Base-by-base conservation (phyloP, 2,888 invertebrate genomes). In the Tipula confusa region DNA sequence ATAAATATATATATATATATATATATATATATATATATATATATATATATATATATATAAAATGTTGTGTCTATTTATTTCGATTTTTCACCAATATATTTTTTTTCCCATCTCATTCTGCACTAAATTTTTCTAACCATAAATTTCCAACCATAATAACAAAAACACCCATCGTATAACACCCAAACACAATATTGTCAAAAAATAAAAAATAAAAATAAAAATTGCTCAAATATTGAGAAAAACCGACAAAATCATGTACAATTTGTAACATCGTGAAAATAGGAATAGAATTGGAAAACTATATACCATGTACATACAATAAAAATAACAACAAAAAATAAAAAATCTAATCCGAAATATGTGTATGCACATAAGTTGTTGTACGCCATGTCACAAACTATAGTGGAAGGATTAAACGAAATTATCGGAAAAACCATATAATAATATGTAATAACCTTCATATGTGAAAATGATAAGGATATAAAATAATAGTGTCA, bases 181-280 rank as follows among this genome's bases (percentile, higher is more conserved):
- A 43, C 43, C n/a, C 64, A 64, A 64, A 18, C 18, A 64, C 64
- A 64, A 64, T n/a, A n/a, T 64, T 64, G 64, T 64, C 64, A 64
- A 24, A 64, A 33, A 33, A 33, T 33, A n/a, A n/a, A n/a, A n/a
- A n/a, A n/a, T n/a, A n/a, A n/a, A n/a, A 43, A 64, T 64, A 64
- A 64, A 24, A 11, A 24, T 18, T 64, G 9, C 24, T 9, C 24
- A 43, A 15, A n/a, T 15, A 43, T 43, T 15, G 43, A 15, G 7
- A 43, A 38, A 38, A 38, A 7, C 11, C 11, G 13, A 38, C 38
- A 13, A 64, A 64, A 64, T 64, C 64, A 13, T 64, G 64, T 64
- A 64, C 64, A 64, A 64, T 64, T 64, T 64, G 64, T 64, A 64
- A 64, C 64, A 64, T 64, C 64, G 24, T 64, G 64, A 64, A 64